Evolutionary conservation across 2,797 vertebrate genomes (phyloP), one percentile per base, ranked within the genome.

Genomic region (Anomalospiza imberbis): DNA sequence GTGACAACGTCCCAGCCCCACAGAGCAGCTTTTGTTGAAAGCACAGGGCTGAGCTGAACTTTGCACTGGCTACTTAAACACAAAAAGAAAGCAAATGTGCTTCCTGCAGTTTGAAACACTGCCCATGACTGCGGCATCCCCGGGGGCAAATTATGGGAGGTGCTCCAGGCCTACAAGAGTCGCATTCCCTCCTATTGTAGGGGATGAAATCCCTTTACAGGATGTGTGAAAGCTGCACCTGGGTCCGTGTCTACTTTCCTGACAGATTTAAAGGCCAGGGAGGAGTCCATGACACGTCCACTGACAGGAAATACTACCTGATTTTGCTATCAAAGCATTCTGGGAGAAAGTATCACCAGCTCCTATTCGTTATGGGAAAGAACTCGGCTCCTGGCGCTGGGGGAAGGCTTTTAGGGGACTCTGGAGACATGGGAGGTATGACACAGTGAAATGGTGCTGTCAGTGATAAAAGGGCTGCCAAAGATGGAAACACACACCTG

Each of bases 191-290:
- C 63, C 95, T 54, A n/a, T 51, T 92, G 95, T 13, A 95, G 96
- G 79, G 86, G 65, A 77, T 40, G 68, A 89, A 96, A 96, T 95
- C 96, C 88, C 95, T 95, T 96, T 97, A 97, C 84, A 94, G 94
- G 92, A 95, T 77, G 93, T 93, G 95, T 96, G 94, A 96, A 96
- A 97, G 94, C 93, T 94, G 94, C 94, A 95, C 92, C 93, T 96
- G 96, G 94, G 57, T 48, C 93, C 18, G 32, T 44, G 88, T 89
- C 94, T 91, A 74, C 91, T 74, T 94, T 93, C 54, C 86, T 95
- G 95, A 89, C 93, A 97, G 95, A 93, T 96, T 97, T 96, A 97
- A 95, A 95, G 72, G 95, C 92, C 96, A 97, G 95, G 89, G 81
- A 95, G 96, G 95, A 94, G 89, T 85, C 88, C 88, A 62, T 95